Base-by-base conservation (phyloP, 1,140 invertebrate genomes). In the Penaeus vannamei region DNA sequence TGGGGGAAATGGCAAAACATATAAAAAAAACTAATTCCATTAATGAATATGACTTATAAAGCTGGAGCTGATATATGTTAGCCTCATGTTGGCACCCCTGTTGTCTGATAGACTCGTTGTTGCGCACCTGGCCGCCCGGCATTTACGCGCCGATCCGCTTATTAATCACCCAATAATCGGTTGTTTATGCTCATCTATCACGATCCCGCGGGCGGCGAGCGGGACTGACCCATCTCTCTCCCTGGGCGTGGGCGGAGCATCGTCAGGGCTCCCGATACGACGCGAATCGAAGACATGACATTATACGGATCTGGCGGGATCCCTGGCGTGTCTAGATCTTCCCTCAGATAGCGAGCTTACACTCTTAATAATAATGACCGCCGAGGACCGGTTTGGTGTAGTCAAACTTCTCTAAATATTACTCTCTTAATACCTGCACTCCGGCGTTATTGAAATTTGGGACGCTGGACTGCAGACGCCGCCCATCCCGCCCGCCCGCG, bases 331-430 rank as follows among this genome's bases (percentile, higher is more conserved):
- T 79, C 19, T n/a, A 85, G 84, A 85, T 85, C 84, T 59, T n/a
- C 36, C 36, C 36, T 59, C 84, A 29, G 84, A 85, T 85, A 85
- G 59, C 69, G 20, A 77, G 69, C 84, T 72, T 85, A 85, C 53
- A 85, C 84, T 77, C 66, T 85, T 85, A 85, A 85, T 85, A 85
- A 77, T 77, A 85, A 85, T 85, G 53, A 85, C 46, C 66, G 46
- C 66, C 46, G 10, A 60, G 59, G 36, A 84, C 61, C 82, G 61
- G 82, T 64, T 84, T 32, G 36, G 29, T 46, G 22, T 46, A 46
- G 42, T 22, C 42, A 60, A 29, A 77, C 46, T 46, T 85, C 46
- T 72, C 60, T 59, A 26, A 77, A 42, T 77, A n/a, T 42, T 36
- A 22, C 19, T 66, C 61, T 61, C 36, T 69, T 66, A 26, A 36